A percentile compares a stretch with the other conserved stretches of the same genome.
These are phyloP conservation scores for Drosophila neocordata DNA, from an alignment of 1,140 invertebrate genomes.

Conservation along the genomic window DNA sequence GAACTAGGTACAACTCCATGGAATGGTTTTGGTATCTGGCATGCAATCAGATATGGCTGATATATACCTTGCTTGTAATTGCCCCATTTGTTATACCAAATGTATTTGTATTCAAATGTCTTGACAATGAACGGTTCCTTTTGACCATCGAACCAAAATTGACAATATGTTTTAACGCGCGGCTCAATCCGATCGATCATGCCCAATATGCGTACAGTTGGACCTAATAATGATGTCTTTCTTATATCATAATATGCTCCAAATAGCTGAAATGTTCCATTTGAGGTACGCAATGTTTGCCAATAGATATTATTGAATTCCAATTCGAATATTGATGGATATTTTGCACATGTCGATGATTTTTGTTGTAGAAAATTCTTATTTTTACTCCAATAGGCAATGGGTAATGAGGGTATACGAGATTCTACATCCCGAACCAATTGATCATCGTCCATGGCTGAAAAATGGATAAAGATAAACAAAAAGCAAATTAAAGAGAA, in stretches of 20 bases:
- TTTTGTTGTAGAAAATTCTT: constrained; percentile 88
- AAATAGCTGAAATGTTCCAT: constrained; percentile 94
- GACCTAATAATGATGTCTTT: constrained; percentile 89
- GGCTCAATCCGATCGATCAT: constrained; percentile 96
- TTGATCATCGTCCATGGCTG: constrained; percentile 87
- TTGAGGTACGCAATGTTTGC: constrained; percentile 91
- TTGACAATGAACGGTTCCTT: constrained; percentile 91
- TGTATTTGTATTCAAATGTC: constrained; percentile 94
- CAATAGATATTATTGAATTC: constrained; percentile 96
- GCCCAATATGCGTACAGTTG: constrained; percentile 92
- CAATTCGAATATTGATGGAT: constrained; percentile 93
- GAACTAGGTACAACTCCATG: constrained; percentile 90
- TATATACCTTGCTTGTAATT: constrained; percentile 96
- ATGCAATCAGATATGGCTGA: constrained; percentile 95
- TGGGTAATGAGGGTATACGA: constrained; percentile 90
- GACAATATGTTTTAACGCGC: constrained; percentile 91
- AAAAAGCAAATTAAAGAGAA: background rate
- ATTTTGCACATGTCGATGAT: constrained; percentile 89
- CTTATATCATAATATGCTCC: constrained; percentile 94
- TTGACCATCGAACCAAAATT: constrained; percentile 94
- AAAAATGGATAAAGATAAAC: too few species aligned
- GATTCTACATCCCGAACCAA: constrained; percentile 90
- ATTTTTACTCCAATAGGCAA: constrained; percentile 92
- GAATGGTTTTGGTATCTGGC: constrained; percentile 90
- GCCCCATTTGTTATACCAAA: constrained; percentile 97